Conservation (phyloP, 2,888 invertebrate genomes). For the Odontomyia ornata region DNA sequence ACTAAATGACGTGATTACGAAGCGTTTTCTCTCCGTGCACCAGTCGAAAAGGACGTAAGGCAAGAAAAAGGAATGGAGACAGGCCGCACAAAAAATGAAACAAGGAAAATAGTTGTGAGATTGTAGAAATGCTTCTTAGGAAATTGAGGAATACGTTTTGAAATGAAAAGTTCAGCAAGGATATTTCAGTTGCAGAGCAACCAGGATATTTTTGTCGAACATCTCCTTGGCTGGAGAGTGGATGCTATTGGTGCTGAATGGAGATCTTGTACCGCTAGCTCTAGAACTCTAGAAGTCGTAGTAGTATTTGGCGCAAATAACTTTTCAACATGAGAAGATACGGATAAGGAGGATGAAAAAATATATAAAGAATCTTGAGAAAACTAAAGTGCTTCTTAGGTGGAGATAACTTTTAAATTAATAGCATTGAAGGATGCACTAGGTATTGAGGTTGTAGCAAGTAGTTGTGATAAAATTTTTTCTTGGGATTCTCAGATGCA, state of each 20-base stretch:
- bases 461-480: too few species aligned
- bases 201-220: too few species aligned
- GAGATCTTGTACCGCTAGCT: too few species aligned
- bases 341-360: neutral
- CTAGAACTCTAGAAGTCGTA: too few species aligned
- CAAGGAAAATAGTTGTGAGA: too few species aligned
- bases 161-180: neutral
- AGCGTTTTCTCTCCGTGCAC: slow-evolving; percentile 5
- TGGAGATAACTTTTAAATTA: neutral
- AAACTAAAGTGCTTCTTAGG: neutral
- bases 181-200: neutral
- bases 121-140: neutral
- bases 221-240: too few species aligned
- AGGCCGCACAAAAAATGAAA: too few species aligned
- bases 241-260: too few species aligned
- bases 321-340: too few species aligned
- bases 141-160: neutral
- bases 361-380: neutral
- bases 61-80: too few species aligned
- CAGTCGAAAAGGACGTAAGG: neutral
- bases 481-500: too few species aligned
- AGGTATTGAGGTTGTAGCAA: neutral
- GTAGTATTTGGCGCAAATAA: too few species aligned
- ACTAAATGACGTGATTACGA: slow-evolving; percentile 26
- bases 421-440: neutral